A percentile compares a stretch with the other conserved stretches of the same genome.
Conservation (phyloP, 2,797 vertebrate genomes). For the Crypturellus tataupa region DNA sequence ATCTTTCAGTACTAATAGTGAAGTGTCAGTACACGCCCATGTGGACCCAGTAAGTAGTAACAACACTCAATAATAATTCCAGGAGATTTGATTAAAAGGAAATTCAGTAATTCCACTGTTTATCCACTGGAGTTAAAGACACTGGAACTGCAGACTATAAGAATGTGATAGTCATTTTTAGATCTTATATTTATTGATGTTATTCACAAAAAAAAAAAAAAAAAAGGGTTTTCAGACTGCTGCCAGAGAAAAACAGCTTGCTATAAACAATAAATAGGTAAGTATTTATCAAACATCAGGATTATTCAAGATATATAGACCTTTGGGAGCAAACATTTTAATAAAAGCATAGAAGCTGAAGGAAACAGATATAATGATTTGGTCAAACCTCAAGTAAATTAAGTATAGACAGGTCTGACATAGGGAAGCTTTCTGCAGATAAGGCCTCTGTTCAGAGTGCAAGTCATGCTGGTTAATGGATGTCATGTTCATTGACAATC, state of each 20-base stretch:
- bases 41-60: not conserved
- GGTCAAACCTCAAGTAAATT: not conserved
- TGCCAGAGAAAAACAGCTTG: not conserved
- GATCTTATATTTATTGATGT: not conserved
- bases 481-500: slow-evolving; percentile 44
- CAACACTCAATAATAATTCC: not conserved
- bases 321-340: not conserved
- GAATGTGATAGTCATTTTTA: not conserved
- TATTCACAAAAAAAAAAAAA: not conserved
- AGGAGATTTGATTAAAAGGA: not conserved
- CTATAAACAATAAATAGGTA: not conserved
- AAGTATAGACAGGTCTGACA: not conserved
- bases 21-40: not conserved
- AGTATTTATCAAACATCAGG: not conserved
- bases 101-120: not conserved
- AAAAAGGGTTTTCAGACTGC: not conserved
- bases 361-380: not conserved
- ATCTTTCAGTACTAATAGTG: not conserved
- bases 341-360: not conserved
- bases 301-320: not conserved
- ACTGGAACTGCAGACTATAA: not conserved
- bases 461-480: slow-evolving; percentile 47
- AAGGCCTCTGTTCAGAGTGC: slow-evolving; percentile 14
- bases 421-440: not conserved
- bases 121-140: not conserved